These are phyloP conservation scores for Phoenicopterus ruber DNA, from an alignment of 2,113 vertebrate species.

Conservation along the genomic window DNA sequence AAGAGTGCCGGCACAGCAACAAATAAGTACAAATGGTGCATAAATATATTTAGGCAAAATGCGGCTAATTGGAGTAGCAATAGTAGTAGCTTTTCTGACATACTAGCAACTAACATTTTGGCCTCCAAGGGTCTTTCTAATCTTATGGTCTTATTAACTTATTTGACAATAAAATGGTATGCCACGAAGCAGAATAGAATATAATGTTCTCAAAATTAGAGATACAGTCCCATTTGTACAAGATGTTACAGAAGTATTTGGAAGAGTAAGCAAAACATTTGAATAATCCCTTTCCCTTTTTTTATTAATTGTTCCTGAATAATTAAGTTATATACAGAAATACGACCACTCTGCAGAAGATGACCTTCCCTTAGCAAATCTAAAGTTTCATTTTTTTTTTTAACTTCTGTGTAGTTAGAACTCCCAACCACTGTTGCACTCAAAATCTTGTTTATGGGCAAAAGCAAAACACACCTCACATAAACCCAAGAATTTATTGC, in stretches of 20 bases:
- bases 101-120: background rate
- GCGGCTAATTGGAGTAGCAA: background rate
- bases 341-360: background rate
- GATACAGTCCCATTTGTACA: background rate
- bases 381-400: background rate
- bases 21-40: background rate
- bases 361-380: background rate
- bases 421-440: background rate
- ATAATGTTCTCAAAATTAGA: background rate
- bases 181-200: background rate
- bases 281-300: background rate
- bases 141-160: background rate
- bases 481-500: background rate
- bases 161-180: background rate
- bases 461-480: background rate
- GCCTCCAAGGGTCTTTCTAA: background rate
- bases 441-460: background rate
- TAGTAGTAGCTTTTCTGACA: background rate
- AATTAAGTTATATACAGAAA: background rate
- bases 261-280: background rate
- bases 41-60: background rate
- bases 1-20: background rate
- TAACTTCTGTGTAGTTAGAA: background rate
- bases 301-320: background rate
- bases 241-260: background rate